A percentile compares a stretch with the other conserved stretches of the same genome.
phyloP scores from a whole-genome alignment of 1,140 invertebrate species.

The Proctacanthus coquilletti region DNA sequence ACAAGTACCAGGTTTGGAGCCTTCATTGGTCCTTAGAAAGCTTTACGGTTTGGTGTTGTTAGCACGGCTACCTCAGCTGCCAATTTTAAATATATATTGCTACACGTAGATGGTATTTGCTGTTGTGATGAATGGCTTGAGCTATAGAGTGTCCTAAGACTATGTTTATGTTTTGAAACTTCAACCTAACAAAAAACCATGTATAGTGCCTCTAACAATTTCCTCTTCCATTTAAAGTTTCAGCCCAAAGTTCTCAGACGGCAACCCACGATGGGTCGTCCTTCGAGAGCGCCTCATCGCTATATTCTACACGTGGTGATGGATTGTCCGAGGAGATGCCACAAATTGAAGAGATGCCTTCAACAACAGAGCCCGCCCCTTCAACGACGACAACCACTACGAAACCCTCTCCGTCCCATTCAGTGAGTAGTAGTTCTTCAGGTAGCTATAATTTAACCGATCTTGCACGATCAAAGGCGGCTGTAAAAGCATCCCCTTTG shows the following conservation, averaged over 20 bases:
- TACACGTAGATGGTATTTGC: constrained; percentile 15
- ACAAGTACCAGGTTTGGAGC: constrained; percentile 31
- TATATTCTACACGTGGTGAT: constrained; percentile 57
- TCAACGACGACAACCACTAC: no score
- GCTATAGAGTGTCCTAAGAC: no score
- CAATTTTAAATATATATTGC: neutral
- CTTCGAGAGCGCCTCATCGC: constrained; percentile 64
- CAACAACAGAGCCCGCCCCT: neutral
- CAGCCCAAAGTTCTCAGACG: constrained; percentile 33
- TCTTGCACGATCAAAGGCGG: constrained; percentile 29
- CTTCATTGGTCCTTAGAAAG: neutral
- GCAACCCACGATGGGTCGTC: constrained; percentile 54
- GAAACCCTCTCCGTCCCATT: constrained; percentile 26
- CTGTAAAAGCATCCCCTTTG: constrained; percentile 2
- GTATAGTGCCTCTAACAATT: no score
- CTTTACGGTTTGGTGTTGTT: neutral
- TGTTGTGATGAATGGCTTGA: constrained; percentile 19
- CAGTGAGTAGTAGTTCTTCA: constrained; percentile 47
- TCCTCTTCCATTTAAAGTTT: constrained; percentile 18
- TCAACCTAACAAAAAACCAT: neutral
- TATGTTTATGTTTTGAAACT: constrained; percentile 7
- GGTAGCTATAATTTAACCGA: constrained; percentile 46
- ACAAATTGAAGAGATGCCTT: constrained; percentile 12
- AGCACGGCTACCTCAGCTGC: neutral
- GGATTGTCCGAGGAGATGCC: constrained; percentile 37